These are phyloP conservation scores for Drosophila triauraria DNA, from an alignment of 1,140 invertebrate species.

Conservation along the genomic window DNA sequence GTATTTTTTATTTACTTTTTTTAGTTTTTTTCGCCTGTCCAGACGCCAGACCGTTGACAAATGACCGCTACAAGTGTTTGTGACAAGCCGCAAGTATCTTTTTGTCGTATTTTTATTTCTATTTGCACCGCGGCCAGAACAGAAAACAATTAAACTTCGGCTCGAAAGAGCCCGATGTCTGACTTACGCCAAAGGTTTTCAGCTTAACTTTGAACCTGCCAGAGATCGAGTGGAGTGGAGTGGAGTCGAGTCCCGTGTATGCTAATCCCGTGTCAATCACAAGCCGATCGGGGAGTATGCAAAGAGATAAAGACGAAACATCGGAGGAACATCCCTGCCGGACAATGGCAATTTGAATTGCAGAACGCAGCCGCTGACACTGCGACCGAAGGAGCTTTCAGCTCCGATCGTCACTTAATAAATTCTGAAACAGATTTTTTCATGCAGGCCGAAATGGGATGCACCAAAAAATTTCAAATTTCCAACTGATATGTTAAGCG, in stretches of 20 bases:
- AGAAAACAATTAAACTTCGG: conserved; percentile 78
- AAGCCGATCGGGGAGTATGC: conserved; percentile 65
- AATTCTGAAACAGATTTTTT: conserved; percentile 81
- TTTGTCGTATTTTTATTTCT: conserved; percentile 60
- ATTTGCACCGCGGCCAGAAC: conserved; percentile 44
- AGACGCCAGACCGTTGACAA: conserved; percentile 70
- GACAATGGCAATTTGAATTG: conserved; percentile 82
- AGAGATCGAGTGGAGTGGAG: conserved; percentile 4
- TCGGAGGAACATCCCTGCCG: conserved; percentile 34
- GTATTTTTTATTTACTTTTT: conserved; percentile 28
- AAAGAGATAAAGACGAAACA: conserved; percentile 48
- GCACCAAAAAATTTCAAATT: conserved; percentile 73
- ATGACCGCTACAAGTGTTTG: conserved; percentile 80
- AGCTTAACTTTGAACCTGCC: conserved; percentile 74
- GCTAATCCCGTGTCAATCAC: conserved; percentile 80
- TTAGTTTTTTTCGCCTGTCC: conserved; percentile 15
- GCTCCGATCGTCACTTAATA: conserved; percentile 75
- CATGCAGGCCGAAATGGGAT: conserved; percentile 64
- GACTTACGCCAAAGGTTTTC: conserved; percentile 76
- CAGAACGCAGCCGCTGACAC: conserved; percentile 61
- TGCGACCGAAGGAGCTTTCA: conserved; percentile 21
- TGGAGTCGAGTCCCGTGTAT: conserved; percentile 37
- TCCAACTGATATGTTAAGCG: conserved; percentile 82
- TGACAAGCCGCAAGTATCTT: conserved; percentile 79
- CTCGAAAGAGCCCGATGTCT: conserved; percentile 22